Percentiles rank a stretch among this genome's conserved stretches.
phyloP scores from a whole-genome alignment of 1,140 invertebrate genomes.

The Papilio polytes region DNA sequence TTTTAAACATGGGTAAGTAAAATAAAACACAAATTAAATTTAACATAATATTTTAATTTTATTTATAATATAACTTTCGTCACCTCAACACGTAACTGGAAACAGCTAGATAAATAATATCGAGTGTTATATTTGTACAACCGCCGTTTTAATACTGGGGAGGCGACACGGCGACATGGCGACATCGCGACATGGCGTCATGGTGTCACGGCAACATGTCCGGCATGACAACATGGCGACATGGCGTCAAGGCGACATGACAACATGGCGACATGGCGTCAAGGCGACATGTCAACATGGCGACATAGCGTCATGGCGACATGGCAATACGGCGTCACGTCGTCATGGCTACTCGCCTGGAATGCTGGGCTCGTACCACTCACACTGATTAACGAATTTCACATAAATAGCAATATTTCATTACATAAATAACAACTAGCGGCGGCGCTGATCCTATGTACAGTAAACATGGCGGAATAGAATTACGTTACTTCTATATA shows the following conservation, averaged over 20 bases:
- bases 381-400: slow-evolving; percentile 27
- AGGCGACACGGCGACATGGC: neutral
- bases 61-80: slow-evolving; percentile 63
- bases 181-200: neutral
- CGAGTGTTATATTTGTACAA: slow-evolving; percentile 57
- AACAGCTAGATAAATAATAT: slow-evolving; percentile 64
- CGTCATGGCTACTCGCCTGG: neutral
- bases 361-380: slow-evolving; percentile 25
- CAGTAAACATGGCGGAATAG: slow-evolving; percentile 11
- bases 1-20: neutral
- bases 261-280: no score
- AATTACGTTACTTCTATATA: neutral
- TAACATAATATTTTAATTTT: slow-evolving; percentile 65
- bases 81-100: slow-evolving; percentile 68
- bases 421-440: slow-evolving; percentile 27
- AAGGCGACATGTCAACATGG: neutral
- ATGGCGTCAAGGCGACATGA: no score
- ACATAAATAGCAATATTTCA: slow-evolving; percentile 31
- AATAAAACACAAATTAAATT: slow-evolving; percentile 53
- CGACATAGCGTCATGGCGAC: neutral
- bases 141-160: slow-evolving; percentile 24
- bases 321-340: no score
- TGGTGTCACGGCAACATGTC: no score
- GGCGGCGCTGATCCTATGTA: neutral
- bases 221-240: neutral